Evolutionary conservation across 2,797 vertebrate species (phyloP).

Genomic region (Leucoraja ocellata): DNA sequence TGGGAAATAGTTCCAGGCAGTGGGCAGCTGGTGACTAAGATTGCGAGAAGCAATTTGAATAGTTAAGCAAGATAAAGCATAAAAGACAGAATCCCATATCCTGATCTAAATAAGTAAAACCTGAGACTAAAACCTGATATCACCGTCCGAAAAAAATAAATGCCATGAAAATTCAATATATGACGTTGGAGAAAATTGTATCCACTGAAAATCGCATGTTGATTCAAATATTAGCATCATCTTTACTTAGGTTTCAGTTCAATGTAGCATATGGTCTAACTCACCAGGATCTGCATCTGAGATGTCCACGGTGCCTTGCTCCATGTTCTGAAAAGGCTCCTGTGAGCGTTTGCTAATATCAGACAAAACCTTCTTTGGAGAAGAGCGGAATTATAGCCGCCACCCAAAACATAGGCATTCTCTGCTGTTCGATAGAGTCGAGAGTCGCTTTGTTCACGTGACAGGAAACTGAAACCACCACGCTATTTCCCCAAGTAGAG

Average conservation of each 20-base stretch:
- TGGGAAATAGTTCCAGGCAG: not conserved
- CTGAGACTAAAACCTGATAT: too few relatives aligned
- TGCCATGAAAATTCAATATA: not conserved
- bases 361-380: not conserved
- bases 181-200: not conserved
- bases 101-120: not conserved
- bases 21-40: not conserved
- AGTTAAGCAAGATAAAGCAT: not conserved
- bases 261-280: not conserved
- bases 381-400: not conserved
- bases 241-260: not conserved
- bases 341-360: not conserved
- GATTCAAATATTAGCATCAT: not conserved
- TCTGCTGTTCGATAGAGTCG: not conserved
- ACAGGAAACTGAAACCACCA: slow-evolving; percentile 19
- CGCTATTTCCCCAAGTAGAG: not conserved
- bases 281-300: not conserved
- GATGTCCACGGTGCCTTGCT: not conserved
- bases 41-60: not conserved
- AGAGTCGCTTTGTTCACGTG: not conserved
- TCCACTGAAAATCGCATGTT: not conserved
- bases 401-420: not conserved
- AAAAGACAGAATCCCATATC: not conserved
- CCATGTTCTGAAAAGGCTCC: not conserved
- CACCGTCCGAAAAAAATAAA: not conserved